Evolutionary conservation across 23 tunicate species (phyloP).

Genomic region (Trididemnum clinides): DNA sequence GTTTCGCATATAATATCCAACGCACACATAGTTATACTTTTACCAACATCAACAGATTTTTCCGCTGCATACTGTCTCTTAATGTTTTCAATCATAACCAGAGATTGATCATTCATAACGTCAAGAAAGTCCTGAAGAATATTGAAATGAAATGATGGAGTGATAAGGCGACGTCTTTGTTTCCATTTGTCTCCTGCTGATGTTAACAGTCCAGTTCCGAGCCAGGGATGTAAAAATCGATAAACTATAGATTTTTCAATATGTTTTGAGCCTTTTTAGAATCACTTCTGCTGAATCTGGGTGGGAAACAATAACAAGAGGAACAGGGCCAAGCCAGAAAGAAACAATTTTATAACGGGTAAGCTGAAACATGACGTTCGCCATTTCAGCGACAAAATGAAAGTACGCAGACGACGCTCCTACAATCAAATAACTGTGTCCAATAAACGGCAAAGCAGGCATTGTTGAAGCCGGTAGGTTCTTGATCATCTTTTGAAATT

Average conservation of each 20-base stretch:
- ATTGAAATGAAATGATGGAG: constrained; percentile 94
- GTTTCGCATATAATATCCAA: constrained; percentile 82
- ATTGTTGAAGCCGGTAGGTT: not conserved
- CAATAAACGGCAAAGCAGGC: constrained; percentile 7
- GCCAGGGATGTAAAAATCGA: constrained; percentile 73
- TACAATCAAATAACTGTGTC: constrained; percentile 18
- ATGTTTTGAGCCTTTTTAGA: constrained; percentile 76
- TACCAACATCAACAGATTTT: constrained; percentile 51
- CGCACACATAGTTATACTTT: constrained; percentile 80
- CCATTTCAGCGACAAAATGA: not conserved
- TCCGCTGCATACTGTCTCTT: constrained; percentile 22
- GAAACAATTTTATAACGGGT: not conserved
- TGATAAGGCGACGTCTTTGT: constrained; percentile 74
- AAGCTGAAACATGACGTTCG: not conserved
- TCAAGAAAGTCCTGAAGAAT: constrained; percentile 92
- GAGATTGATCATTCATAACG: constrained; percentile 75
- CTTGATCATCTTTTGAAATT: not conserved
- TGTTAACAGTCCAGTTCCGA: constrained; percentile 84
- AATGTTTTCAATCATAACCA: constrained; percentile 18
- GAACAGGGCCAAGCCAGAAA: constrained; percentile 27
- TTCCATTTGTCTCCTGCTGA: constrained; percentile 92
- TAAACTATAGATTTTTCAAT: constrained; percentile 66
- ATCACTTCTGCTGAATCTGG: constrained; percentile 82
- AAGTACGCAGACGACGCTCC: constrained; percentile 6
- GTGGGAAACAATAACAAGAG: constrained; percentile 38